Base-by-base conservation (phyloP, 1,140 invertebrate species). In the Drosophila oshimai region DNA sequence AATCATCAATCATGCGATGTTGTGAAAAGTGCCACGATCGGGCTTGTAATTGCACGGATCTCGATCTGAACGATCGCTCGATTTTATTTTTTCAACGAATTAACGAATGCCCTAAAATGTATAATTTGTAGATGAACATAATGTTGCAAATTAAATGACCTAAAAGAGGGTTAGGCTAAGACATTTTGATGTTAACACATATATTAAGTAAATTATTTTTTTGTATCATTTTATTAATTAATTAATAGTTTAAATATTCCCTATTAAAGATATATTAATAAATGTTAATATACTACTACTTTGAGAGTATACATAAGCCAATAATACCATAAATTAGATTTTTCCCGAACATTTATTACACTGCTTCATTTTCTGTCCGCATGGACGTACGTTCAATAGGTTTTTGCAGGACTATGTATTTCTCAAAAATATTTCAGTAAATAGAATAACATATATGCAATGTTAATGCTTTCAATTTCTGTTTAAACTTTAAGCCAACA, bases 1-100 rank as follows among this genome's bases (percentile, higher is more conserved):
- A 84, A 84, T 84, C 80, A 75, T 79, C 71, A 79, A 84, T 84
- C 80, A 80, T 73, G 57, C 75, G 75, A 86, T 80, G 72, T 83
- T 80, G 84, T 86, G 73, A 79, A 84, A 75, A 75, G 60, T 72
- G 74, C 74, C 69, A 20, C 71, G 77, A 65, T 71, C 77, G 75
- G 45, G 49, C 67, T 70, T 74, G 72, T 67, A 67, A 62, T 50
- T 70, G 58, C 74, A 75, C 37, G 29, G 47, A 60, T 61, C 26
- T 33, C 73, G 77, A 75, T 80, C 67, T 60, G 58, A 81, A 76
- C 69, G 54, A 36, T 24, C 22, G 26, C 22, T 45, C 31, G 44
- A 61, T 29, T 76, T 37, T 37, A 6, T 7, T 13, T 0, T 7
- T 2, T 3, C 6, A 18, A 7, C 57, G 29, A 64, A 5, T 1